Conservation (phyloP, 2,113 vertebrate species). For the Arizona elegans region DNA sequence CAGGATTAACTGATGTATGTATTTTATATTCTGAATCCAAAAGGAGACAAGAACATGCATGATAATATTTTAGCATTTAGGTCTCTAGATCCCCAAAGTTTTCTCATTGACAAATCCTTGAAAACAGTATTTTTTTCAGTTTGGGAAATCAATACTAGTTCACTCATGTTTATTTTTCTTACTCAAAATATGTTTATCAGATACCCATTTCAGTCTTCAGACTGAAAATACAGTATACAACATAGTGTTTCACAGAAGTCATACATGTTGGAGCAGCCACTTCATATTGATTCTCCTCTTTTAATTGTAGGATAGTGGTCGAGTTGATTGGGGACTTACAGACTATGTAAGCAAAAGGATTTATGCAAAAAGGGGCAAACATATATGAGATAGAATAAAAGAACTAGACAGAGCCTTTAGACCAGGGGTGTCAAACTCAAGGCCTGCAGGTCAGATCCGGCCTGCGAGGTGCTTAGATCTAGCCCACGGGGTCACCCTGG, state of each 20-base stretch:
- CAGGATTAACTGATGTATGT: neutral
- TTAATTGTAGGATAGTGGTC: neutral
- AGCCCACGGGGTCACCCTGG: no score
- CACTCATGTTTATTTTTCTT: neutral
- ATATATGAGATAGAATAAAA: neutral
- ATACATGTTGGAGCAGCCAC: neutral
- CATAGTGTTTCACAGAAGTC: neutral
- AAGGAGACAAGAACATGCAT: neutral
- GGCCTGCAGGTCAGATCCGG: no score
- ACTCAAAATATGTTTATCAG: neutral
- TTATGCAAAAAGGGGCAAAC: neutral
- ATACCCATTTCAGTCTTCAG: neutral
- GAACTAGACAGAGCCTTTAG: neutral
- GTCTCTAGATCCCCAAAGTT: neutral
- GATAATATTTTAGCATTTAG: neutral
- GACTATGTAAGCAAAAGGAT: neutral
- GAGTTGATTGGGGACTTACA: neutral
- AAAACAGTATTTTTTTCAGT: neutral
- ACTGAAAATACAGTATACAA: neutral
- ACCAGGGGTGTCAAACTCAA: neutral
- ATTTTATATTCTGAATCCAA: neutral
- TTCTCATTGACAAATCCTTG: neutral
- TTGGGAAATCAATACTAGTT: neutral
- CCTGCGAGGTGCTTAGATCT: no score
- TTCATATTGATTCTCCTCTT: neutral